Evolutionary conservation across 2,888 invertebrate species (phyloP).

Genomic region (Tipula vernalis): DNA sequence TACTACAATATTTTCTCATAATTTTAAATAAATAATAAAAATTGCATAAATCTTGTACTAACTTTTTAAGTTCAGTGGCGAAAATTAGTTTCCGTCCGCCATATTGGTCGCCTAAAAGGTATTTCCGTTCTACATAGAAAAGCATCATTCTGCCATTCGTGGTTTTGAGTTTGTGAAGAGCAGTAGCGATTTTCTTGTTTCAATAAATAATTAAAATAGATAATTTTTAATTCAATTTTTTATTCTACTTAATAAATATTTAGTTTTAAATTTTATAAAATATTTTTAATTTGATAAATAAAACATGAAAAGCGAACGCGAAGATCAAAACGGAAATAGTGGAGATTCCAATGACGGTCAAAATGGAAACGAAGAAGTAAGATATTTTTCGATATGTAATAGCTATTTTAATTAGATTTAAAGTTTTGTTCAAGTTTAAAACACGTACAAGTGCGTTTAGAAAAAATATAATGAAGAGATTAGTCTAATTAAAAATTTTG

Average conservation of each 20-base stretch:
- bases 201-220: background rate
- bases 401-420: too few species aligned
- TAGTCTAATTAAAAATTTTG: background rate
- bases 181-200: background rate
- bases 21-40: background rate
- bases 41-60: background rate
- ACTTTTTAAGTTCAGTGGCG: background rate
- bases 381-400: background rate
- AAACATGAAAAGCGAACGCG: background rate
- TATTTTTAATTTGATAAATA: background rate
- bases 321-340: background rate
- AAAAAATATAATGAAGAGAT: background rate
- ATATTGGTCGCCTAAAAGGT: background rate
- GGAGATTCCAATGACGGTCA: background rate
- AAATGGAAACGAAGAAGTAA: background rate
- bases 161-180: background rate
- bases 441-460: background rate
- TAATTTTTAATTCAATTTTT: background rate
- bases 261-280: background rate
- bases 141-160: background rate
- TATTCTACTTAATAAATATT: background rate
- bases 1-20: background rate
- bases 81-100: background rate
- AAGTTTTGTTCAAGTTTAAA: background rate
- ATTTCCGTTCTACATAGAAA: background rate